Percentiles rank a stretch among this genome's conserved stretches.
Conservation (phyloP, 2,888 invertebrate genomes). For the Pyrgus malvae region DNA sequence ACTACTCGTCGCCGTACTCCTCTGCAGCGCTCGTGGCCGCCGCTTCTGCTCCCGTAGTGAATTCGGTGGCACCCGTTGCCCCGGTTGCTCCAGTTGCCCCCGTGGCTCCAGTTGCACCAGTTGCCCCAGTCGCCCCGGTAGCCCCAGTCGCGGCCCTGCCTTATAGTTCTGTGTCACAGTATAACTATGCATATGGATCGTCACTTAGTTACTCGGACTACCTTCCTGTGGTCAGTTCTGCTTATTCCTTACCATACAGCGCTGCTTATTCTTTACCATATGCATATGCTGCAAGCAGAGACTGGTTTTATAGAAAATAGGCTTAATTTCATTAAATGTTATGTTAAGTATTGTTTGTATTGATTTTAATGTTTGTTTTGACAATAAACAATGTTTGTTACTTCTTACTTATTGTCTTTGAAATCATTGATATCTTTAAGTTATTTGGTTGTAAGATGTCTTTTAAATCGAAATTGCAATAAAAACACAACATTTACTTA, state of each 20-base stretch:
- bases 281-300: conserved; percentile 28
- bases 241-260: conserved; percentile 39
- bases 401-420: too few species aligned
- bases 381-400: too few species aligned
- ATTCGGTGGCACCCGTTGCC: conserved; percentile 34
- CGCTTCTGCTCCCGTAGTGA: conserved; percentile 8
- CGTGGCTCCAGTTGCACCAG: conserved; percentile 32
- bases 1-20: conserved; percentile 35
- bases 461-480: too few species aligned
- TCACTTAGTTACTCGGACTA: conserved; percentile 49
- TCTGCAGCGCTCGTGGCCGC: conserved; percentile 37
- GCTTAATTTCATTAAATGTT: not conserved
- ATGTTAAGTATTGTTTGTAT: not conserved
- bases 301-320: conserved; percentile 44
- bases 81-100: conserved; percentile 36
- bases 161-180: conserved; percentile 37
- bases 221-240: conserved; percentile 40
- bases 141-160: conserved; percentile 33
- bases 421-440: too few species aligned
- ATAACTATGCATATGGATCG: conserved; percentile 42
- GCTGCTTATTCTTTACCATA: conserved; percentile 42
- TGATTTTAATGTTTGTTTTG: not conserved
- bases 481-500: too few species aligned
- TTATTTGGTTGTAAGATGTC: too few species aligned
- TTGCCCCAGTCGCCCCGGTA: conserved; percentile 33